phyloP scores from a whole-genome alignment of 2,888 invertebrate genomes.

The Coremacera marginata region DNA sequence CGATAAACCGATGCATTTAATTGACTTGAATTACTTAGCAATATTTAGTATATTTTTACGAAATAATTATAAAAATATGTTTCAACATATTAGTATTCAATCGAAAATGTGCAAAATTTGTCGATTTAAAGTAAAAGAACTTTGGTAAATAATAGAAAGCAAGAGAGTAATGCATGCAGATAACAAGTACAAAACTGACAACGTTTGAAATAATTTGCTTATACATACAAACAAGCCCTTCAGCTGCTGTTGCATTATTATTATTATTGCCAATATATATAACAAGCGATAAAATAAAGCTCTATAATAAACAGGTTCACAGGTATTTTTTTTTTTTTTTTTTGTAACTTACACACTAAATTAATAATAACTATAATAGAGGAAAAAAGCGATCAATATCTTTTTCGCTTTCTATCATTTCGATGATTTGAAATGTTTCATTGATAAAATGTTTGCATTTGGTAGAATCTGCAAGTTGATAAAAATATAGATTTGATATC shows the following conservation, averaged over 20 bases:
- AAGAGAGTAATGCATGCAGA: no score
- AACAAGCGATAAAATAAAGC: background rate
- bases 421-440: slow-evolving; percentile 58
- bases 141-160: no score
- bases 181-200: no score
- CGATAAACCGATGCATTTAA: no score
- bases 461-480: slow-evolving; percentile 51
- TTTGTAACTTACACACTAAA: background rate
- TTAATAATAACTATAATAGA: background rate
- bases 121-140: no score
- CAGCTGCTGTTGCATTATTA: background rate
- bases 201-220: no score
- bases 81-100: no score
- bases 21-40: no score
- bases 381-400: slow-evolving; percentile 64
- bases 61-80: no score
- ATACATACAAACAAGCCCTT: no score
- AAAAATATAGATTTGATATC: background rate
- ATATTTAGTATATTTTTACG: no score
- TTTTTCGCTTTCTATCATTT: slow-evolving; percentile 59
- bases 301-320: background rate
- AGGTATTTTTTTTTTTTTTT: background rate
- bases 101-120: no score
- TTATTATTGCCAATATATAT: background rate
- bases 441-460: slow-evolving; percentile 60